Percentiles rank a stretch among this genome's conserved stretches.
phyloP scores from a whole-genome alignment of 2,113 vertebrate genomes.

The Nothocercus nigrocapillus region DNA sequence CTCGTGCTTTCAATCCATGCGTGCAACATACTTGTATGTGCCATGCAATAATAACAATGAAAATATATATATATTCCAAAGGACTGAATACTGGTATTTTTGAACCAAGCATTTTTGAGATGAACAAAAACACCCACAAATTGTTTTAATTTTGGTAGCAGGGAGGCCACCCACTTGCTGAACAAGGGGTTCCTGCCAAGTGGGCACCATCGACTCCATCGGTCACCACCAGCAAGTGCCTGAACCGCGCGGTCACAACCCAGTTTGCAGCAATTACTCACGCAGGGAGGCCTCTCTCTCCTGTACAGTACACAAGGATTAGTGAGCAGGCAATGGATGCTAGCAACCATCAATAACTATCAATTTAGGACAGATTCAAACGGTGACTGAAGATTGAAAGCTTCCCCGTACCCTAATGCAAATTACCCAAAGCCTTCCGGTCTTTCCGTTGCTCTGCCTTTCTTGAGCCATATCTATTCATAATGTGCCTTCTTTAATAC shows the following conservation, averaged over 20 bases:
- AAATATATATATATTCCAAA: not conserved
- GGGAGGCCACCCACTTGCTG: not conserved
- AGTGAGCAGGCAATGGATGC: not conserved
- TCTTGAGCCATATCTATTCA: not conserved
- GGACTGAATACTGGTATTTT: not conserved
- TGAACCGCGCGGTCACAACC: not conserved
- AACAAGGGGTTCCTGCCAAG: not conserved
- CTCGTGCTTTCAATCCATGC: not conserved
- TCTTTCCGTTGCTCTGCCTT: not conserved
- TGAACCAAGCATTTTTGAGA: not conserved
- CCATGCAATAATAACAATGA: not conserved
- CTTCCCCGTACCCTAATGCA: not conserved
- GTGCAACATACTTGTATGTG: accelerated
- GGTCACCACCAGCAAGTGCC: not conserved
- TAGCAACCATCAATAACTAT: slow-evolving; percentile 32
- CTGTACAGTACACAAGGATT: not conserved
- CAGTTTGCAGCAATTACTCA: not conserved
- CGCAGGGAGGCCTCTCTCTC: not conserved
- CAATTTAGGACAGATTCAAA: slow-evolving; percentile 24
- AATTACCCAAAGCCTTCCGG: not conserved
- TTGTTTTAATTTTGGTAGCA: not conserved
- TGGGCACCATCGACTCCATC: not conserved
- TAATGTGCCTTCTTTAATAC: not conserved
- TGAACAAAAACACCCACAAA: not conserved
- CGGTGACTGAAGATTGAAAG: not conserved